phyloP scores from a whole-genome alignment of 1,140 invertebrate species.

The Rhysida immarginata region DNA sequence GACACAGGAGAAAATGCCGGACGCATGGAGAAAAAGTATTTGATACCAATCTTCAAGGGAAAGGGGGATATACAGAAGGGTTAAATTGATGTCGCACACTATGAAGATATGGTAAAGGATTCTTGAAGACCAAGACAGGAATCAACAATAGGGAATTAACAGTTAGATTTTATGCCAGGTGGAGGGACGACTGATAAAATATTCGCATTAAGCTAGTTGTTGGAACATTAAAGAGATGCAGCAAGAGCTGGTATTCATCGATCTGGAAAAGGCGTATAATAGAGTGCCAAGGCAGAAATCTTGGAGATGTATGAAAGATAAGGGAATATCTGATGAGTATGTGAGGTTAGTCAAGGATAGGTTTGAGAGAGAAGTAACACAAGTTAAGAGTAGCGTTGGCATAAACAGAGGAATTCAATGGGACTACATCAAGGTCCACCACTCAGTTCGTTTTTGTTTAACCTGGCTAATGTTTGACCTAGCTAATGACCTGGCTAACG shows the following conservation, averaged over 20 bases:
- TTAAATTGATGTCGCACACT: neutral
- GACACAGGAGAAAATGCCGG: neutral
- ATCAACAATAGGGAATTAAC: neutral
- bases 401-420: neutral
- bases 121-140: neutral
- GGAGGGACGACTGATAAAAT: neutral
- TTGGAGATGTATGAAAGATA: neutral
- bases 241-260: neutral
- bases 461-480: neutral
- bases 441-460: neutral
- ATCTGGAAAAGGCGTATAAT: neutral
- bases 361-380: neutral
- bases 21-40: neutral
- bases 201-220: neutral
- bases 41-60: neutral
- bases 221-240: neutral
- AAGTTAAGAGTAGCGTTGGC: neutral
- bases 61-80: neutral
- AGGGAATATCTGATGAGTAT: neutral
- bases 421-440: neutral
- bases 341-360: neutral
- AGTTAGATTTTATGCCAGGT: neutral
- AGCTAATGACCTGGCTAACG: too few relatives aligned
- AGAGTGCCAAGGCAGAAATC: too few relatives aligned
- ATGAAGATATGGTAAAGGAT: neutral